Evolutionary conservation across 2,797 vertebrate genomes (phyloP).

Genomic region (Heliangelus exortis): DNA sequence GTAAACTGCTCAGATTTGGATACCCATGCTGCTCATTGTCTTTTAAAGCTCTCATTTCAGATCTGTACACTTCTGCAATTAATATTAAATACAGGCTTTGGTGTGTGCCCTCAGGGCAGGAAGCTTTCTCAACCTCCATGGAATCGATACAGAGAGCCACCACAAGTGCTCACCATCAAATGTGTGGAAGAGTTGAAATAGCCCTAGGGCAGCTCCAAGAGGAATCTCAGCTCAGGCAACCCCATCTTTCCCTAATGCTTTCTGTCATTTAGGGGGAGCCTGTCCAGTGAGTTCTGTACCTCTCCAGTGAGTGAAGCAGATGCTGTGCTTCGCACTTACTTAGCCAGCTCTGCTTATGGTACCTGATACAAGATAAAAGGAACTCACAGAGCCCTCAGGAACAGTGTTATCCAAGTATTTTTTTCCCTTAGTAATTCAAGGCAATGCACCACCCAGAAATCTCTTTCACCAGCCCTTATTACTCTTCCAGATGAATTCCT

Average conservation of each 20-base stretch:
- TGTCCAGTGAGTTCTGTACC: background rate
- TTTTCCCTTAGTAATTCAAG: background rate
- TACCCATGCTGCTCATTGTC: background rate
- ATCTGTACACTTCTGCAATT: background rate
- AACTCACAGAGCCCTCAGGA: background rate
- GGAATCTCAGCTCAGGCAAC: background rate
- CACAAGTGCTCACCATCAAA: background rate
- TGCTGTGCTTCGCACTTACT: background rate
- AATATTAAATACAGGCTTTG: background rate
- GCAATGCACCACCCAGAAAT: background rate
- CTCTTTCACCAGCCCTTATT: background rate
- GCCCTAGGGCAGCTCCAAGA: background rate
- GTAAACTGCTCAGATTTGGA: background rate
- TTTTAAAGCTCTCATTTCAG: background rate
- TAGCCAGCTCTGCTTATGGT: background rate
- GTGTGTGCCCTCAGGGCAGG: background rate
- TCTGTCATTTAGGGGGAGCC: fast-evolving
- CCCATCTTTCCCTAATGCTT: background rate
- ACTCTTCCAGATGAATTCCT: background rate
- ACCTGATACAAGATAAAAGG: background rate
- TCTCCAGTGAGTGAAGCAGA: background rate
- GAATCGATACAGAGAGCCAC: background rate
- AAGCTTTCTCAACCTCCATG: background rate
- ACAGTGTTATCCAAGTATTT: background rate
- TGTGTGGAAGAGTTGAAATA: background rate